A percentile compares a stretch with the other conserved stretches of the same genome.
These are phyloP conservation scores for Xiphorhynchus erythropygius DNA, from an alignment of 2,797 vertebrate genomes.

Conservation along the genomic window DNA sequence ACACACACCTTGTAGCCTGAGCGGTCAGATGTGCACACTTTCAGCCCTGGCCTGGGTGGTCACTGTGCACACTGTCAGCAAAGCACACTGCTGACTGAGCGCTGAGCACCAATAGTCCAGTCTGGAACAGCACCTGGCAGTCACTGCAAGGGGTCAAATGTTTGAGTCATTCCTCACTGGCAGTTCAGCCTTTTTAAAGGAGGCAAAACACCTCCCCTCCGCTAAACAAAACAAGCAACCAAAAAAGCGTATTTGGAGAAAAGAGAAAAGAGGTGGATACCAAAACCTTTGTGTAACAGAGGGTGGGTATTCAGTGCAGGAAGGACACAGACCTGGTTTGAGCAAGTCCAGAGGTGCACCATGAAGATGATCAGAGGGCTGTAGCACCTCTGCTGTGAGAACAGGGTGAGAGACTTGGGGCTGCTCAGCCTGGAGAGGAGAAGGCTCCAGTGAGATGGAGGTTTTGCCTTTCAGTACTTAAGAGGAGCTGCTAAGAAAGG, in stretches of 20 bases:
- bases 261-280: not conserved
- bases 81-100: not conserved
- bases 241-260: not conserved
- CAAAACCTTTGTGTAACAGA: not conserved
- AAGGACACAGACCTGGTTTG: not conserved
- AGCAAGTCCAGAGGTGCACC: rapidly evolving
- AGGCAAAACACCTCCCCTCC: not conserved
- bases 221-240: no score
- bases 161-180: not conserved
- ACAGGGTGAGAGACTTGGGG: not conserved
- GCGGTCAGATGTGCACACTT: no score
- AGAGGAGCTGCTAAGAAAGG: not conserved
- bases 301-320: no score
- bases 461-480: not conserved
- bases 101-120: not conserved
- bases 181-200: not conserved
- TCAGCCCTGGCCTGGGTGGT: not conserved
- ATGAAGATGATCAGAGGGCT: not conserved
- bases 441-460: no score
- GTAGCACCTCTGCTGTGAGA: not conserved
- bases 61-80: not conserved
- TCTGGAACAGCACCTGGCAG: not conserved
- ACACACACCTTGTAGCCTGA: no score
- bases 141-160: not conserved
- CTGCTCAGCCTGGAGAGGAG: not conserved